Evolutionary conservation across 35 echinoderm and acorn worm genomes (phyloP).

Genomic region (Apostichopus californicus): DNA sequence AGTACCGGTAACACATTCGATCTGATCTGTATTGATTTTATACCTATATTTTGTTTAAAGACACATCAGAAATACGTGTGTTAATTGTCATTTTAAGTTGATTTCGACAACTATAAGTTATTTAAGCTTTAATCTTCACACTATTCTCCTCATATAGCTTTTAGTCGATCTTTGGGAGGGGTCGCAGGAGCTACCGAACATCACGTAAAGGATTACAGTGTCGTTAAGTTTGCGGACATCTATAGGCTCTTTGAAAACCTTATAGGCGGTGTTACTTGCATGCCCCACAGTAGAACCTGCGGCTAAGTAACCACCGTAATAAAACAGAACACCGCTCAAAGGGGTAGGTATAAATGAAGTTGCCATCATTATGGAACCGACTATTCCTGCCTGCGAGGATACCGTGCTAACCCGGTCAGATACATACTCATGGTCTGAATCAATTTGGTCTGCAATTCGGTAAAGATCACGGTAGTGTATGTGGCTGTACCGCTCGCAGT

Average conservation of each 20-base stretch:
- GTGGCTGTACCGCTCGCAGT: neutral
- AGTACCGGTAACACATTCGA: no score
- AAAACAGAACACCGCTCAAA: conserved; percentile 6
- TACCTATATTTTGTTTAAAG: no score
- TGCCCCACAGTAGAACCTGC: neutral
- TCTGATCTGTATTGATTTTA: no score
- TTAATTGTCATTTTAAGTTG: no score
- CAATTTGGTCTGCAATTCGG: neutral
- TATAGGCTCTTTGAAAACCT: neutral
- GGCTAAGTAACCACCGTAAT: conserved; percentile 5
- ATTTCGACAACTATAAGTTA: no score
- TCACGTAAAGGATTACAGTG: no score
- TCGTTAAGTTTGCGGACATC: neutral
- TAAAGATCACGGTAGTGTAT: neutral
- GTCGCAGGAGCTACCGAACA: no score
- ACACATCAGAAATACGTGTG: no score
- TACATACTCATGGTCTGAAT: neutral
- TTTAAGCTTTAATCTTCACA: no score
- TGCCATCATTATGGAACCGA: neutral
- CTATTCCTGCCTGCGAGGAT: neutral
- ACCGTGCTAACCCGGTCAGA: neutral
- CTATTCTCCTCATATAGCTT: no score
- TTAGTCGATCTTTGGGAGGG: no score
- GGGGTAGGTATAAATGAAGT: neutral
- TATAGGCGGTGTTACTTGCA: neutral